These are phyloP conservation scores for Lethenteron reissneri DNA, from an alignment of 2,113 vertebrate genomes.

Conservation along the genomic window DNA sequence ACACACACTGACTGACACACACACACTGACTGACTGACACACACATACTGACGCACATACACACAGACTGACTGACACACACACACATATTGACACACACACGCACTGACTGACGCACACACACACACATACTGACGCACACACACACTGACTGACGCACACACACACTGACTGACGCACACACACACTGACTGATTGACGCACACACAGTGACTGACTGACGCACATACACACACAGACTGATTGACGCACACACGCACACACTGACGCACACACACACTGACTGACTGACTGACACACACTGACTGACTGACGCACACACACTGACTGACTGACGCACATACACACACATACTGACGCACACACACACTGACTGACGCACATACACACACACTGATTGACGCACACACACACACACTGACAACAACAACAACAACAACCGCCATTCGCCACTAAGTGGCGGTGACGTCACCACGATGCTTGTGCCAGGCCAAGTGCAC, in stretches of 20 bases:
- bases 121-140: no score
- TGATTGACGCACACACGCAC: not conserved
- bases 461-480: no score
- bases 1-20: no score
- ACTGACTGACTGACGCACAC: not conserved
- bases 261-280: slow-evolving; percentile 1
- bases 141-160: not conserved
- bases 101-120: not conserved
- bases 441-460: no score
- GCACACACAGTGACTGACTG: not conserved
- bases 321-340: not conserved
- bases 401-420: not conserved
- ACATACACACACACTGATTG: not conserved
- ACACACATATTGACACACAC: not conserved
- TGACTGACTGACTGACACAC: not conserved
- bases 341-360: not conserved
- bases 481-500: no score
- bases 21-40: not conserved
- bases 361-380: not conserved
- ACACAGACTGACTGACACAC: not conserved
- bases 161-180: not conserved
- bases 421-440: no score
- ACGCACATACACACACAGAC: not conserved
- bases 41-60: not conserved
- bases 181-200: not conserved